Percentiles rank a stretch among this genome's conserved stretches.
Conservation (phyloP, 1,140 invertebrate genomes). For the Choristoneura fumiferana region DNA sequence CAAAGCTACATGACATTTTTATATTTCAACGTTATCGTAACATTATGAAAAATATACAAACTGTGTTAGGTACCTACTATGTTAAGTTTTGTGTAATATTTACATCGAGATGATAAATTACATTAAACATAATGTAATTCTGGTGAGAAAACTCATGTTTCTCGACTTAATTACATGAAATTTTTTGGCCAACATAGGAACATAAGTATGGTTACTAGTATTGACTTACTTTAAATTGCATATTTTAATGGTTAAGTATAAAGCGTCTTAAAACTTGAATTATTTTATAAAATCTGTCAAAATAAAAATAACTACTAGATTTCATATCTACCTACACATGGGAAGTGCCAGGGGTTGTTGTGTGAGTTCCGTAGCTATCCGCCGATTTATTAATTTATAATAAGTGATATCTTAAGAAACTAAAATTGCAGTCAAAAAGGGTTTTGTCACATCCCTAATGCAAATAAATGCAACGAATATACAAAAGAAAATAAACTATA, state of each 20-base stretch:
- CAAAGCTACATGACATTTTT: conserved; percentile 46
- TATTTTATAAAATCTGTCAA: conserved; percentile 6
- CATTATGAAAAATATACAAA: conserved; percentile 73
- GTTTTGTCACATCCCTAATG: not conserved
- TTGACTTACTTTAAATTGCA: conserved; percentile 8
- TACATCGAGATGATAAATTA: conserved; percentile 37
- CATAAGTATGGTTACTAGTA: not conserved
- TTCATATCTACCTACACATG: conserved; percentile 3
- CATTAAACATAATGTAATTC: conserved; percentile 25
- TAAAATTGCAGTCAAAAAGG: conserved; percentile 32
- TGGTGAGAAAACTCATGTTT: conserved; percentile 44
- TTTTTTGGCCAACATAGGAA: not conserved
- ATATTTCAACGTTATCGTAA: conserved; percentile 34
- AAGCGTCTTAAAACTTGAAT: not conserved
- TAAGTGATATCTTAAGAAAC: conserved; percentile 20
- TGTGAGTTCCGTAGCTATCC: not conserved
- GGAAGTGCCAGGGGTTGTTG: not conserved
- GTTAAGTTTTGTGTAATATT: conserved; percentile 47
- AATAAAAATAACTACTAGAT: not conserved
- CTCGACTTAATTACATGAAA: not conserved
- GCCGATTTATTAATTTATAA: not conserved
- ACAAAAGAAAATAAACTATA: conserved; percentile 28
- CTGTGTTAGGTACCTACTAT: conserved; percentile 56
- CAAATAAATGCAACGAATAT: conserved; percentile 70
- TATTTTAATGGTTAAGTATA: conserved; percentile 11